phyloP scores from a whole-genome alignment of 2,797 vertebrate genomes.

The Tenualosa ilisha region DNA sequence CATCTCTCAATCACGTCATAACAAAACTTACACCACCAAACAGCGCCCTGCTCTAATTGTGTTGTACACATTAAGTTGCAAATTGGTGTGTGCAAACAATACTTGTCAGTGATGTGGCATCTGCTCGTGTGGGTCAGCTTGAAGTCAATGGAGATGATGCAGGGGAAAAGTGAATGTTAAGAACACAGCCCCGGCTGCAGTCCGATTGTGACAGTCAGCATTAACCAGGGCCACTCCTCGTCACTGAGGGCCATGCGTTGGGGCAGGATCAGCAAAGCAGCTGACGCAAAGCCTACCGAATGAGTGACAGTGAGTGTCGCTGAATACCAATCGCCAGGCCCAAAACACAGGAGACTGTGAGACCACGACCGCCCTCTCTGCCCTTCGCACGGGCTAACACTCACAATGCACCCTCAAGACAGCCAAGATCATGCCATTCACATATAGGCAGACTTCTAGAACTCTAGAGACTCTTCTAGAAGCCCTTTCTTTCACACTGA shows the following conservation, averaged over 20 bases:
- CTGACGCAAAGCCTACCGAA: not conserved
- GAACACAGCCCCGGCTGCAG: not conserved
- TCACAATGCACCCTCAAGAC: not conserved
- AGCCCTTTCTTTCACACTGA: not conserved
- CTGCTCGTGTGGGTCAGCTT: not conserved
- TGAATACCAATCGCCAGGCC: not conserved
- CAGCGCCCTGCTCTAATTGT: not conserved
- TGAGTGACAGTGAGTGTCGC: not conserved
- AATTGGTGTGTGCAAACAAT: not conserved
- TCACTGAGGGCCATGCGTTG: not conserved
- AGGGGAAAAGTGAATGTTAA: not conserved
- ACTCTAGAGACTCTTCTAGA: too few relatives aligned
- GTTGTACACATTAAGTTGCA: not conserved
- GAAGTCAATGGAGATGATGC: not conserved
- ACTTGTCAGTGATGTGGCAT: not conserved
- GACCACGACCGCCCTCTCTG: not conserved
- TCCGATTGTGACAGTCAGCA: constrained; percentile 5
- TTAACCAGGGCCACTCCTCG: not conserved
- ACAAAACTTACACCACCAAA: not conserved
- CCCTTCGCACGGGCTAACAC: not conserved
- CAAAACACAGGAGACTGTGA: constrained; percentile 7
- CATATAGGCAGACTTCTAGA: not conserved
- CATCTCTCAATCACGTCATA: not conserved
- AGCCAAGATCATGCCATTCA: not conserved
- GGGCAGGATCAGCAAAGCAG: constrained; percentile 14